Conservation (phyloP, 2,797 vertebrate genomes). For the Orestias chungarensis region DNA sequence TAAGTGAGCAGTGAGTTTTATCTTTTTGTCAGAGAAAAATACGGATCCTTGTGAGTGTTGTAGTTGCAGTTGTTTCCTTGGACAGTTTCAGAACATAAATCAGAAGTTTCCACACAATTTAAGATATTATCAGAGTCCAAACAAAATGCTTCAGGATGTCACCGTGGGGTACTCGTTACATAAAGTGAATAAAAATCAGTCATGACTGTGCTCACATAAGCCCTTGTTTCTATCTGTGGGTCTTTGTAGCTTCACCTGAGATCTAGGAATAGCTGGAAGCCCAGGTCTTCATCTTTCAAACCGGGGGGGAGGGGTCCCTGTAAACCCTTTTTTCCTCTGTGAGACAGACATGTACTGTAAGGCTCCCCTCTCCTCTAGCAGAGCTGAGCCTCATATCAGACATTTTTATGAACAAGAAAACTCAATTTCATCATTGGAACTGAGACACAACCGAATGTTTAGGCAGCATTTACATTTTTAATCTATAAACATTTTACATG, state of each 20-base stretch:
- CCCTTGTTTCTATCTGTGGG: slow-evolving; percentile 19
- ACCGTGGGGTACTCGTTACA: slow-evolving; percentile 29
- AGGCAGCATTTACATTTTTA: neutral
- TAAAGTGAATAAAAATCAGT: slow-evolving; percentile 38
- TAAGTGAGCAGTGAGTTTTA: too few relatives aligned
- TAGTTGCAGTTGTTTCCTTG: neutral
- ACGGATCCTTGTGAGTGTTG: neutral
- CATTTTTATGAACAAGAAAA: slow-evolving; percentile 41
- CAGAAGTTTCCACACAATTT: slow-evolving; percentile 37
- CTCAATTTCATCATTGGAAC: slow-evolving; percentile 21
- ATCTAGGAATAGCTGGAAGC: slow-evolving; percentile 12
- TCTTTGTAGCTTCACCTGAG: slow-evolving; percentile 24
- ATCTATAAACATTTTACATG: neutral
- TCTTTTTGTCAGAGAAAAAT: neutral
- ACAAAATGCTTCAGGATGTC: slow-evolving; percentile 29
- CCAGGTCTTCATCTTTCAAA: slow-evolving; percentile 28
- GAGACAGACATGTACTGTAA: slow-evolving; percentile 31
- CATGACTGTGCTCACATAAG: slow-evolving; percentile 1
- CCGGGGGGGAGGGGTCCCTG: neutral
- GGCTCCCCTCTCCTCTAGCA: slow-evolving; percentile 25
- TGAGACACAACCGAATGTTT: slow-evolving; percentile 7
- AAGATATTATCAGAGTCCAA: slow-evolving; percentile 43
- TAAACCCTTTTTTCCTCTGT: slow-evolving; percentile 32
- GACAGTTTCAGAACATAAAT: slow-evolving; percentile 25
- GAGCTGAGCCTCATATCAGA: slow-evolving; percentile 41